phyloP scores from a whole-genome alignment of 1,140 invertebrate species.

The Eubasilissa regina region DNA sequence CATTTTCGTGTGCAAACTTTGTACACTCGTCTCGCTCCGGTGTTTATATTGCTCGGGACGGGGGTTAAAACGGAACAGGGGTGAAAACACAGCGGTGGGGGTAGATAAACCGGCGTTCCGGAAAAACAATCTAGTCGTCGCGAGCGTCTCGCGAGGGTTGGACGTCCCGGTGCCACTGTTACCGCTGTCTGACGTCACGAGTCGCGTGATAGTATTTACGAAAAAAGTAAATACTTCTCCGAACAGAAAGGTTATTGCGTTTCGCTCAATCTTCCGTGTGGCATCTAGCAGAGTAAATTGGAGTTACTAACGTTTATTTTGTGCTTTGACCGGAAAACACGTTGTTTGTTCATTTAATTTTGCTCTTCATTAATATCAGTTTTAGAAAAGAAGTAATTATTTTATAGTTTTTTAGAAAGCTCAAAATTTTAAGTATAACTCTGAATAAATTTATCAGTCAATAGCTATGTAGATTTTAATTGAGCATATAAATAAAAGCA shows the following conservation, averaged over 20 bases:
- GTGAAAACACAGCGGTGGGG: conserved; percentile 32
- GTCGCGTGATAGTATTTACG: conserved; percentile 45
- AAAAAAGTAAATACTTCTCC: conserved; percentile 35
- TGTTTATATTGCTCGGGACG: conserved; percentile 17
- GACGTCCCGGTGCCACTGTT: conserved; percentile 18
- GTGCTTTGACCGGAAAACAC: not conserved
- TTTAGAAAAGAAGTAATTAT: no score
- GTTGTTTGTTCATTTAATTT: not conserved
- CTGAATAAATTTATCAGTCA: no score
- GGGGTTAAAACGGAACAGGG: conserved; percentile 27
- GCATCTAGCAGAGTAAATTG: no score
- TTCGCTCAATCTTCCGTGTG: not conserved
- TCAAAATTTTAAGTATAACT: no score
- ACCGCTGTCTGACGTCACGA: not conserved
- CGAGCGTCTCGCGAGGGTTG: conserved; percentile 52
- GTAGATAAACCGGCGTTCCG: conserved; percentile 55
- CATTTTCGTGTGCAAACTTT: conserved; percentile 37
- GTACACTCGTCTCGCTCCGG: not conserved
- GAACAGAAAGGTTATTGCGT: not conserved
- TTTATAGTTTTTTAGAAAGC: no score
- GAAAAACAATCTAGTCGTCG: conserved; percentile 57
- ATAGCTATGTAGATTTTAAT: no score
- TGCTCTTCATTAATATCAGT: no score
- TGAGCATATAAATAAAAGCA: no score
- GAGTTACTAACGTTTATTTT: no score